These are phyloP conservation scores for Pyxicephalus adspersus DNA, from an alignment of 2,113 vertebrate species.

Conservation along the genomic window DNA sequence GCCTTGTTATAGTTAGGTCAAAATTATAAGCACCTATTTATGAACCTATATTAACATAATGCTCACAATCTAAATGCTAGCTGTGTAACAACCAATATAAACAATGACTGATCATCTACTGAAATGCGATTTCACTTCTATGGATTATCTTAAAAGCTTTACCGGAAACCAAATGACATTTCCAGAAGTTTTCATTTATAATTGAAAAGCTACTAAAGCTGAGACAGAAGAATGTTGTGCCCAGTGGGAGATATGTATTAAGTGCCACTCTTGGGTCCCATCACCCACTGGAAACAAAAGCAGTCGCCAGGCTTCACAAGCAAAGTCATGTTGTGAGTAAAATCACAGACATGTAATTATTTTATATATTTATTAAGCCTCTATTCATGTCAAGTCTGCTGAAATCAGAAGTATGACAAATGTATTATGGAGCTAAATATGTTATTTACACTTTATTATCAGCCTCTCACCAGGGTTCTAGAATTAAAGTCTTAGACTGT, in stretches of 20 bases:
- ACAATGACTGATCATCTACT: conserved; percentile 32
- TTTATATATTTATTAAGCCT: not conserved
- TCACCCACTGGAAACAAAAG: not conserved
- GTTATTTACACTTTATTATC: too few species aligned
- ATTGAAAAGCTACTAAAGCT: conserved; percentile 27
- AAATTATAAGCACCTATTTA: not conserved
- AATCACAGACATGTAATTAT: not conserved
- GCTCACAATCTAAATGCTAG: not conserved
- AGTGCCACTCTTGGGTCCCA: conserved; percentile 5
- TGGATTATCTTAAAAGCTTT: conserved; percentile 47
- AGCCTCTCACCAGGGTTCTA: too few species aligned
- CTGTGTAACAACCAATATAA: conserved; percentile 18
- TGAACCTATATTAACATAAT: conserved; percentile 9
- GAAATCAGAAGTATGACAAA: too few species aligned
- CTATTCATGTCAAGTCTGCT: too few species aligned
- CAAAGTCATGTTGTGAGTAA: not conserved
- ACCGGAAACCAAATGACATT: conserved; percentile 43
- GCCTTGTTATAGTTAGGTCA: not conserved
- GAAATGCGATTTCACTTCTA: conserved; percentile 34
- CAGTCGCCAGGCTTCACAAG: not conserved
- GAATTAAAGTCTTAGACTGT: too few species aligned
- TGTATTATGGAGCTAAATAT: too few species aligned
- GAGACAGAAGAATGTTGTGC: conserved; percentile 14
- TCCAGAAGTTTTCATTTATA: conserved; percentile 42
- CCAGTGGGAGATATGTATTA: conserved; percentile 25